phyloP scores from a whole-genome alignment of 2,888 invertebrate genomes.

The Hirtodrosophila confusa region DNA sequence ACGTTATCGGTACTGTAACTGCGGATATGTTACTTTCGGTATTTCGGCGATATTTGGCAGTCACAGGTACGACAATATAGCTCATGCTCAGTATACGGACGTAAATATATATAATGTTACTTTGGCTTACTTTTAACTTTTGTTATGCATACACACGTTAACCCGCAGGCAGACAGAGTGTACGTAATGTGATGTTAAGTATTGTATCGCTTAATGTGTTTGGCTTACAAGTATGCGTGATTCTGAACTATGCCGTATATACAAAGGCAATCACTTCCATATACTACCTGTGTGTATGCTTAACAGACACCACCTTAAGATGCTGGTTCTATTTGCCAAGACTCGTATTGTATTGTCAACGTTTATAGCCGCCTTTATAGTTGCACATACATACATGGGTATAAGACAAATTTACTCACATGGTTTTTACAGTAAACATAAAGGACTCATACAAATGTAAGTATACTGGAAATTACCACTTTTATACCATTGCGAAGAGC shows the following conservation, averaged over 20 bases:
- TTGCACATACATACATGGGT: neutral
- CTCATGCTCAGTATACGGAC: too few species aligned
- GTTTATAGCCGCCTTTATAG: constrained; percentile 18
- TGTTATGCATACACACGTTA: constrained; percentile 11
- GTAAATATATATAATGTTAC: constrained; percentile 12
- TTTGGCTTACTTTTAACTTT: constrained; percentile 17
- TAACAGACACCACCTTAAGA: constrained; percentile 6
- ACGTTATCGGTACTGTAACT: too few species aligned
- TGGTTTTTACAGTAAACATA: constrained; percentile 35
- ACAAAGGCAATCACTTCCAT: neutral
- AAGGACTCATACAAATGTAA: constrained; percentile 5
- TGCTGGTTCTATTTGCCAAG: constrained; percentile 11
- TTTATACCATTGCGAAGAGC: neutral
- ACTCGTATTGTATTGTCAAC: constrained; percentile 16
- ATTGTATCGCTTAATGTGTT: neutral
- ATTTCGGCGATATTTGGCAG: too few species aligned
- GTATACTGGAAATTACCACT: neutral
- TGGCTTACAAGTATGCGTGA: neutral
- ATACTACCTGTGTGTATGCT: neutral
- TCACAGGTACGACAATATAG: too few species aligned
- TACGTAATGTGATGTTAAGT: neutral
- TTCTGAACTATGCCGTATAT: neutral
- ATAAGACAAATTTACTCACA: constrained; percentile 16
- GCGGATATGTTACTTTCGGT: too few species aligned
- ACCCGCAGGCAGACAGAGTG: neutral